These are phyloP conservation scores for Belonocnema kinseyi DNA, from an alignment of 1,140 invertebrate genomes.

Conservation along the genomic window DNA sequence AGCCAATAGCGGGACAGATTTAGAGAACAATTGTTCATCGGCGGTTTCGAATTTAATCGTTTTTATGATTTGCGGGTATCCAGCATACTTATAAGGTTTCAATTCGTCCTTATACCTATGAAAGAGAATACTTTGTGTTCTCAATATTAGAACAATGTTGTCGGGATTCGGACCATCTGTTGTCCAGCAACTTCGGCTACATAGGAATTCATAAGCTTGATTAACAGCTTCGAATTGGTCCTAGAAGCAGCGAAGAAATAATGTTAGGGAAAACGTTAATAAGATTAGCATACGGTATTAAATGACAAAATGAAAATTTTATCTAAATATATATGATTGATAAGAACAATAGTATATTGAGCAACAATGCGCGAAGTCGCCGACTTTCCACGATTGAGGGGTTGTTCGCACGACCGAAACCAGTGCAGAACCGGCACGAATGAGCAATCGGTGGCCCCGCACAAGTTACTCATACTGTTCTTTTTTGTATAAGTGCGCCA, in stretches of 20 bases:
- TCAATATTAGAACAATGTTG: conserved; percentile 96
- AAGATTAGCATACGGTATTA: conserved; percentile 43
- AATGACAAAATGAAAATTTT: neutral
- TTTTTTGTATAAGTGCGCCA: too few species aligned
- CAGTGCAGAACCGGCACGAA: too few species aligned
- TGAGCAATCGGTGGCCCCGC: too few species aligned
- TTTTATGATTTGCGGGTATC: conserved; percentile 97
- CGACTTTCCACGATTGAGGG: too few species aligned
- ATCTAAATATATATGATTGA: too few species aligned
- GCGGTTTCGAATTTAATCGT: conserved; percentile 95
- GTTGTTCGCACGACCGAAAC: too few species aligned
- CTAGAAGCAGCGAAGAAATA: conserved; percentile 72
- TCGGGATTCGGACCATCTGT: conserved; percentile 95
- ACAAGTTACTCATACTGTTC: too few species aligned
- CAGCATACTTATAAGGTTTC: conserved; percentile 98
- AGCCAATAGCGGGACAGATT: conserved; percentile 88
- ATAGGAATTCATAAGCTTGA: conserved; percentile 98
- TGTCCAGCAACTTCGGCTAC: conserved; percentile 91
- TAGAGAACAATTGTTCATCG: conserved; percentile 95
- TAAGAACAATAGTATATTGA: too few species aligned
- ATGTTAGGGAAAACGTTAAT: neutral
- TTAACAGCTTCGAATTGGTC: conserved; percentile 96
- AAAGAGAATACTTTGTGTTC: conserved; percentile 98
- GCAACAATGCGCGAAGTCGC: too few species aligned
- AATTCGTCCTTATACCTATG: conserved; percentile 92